Base-by-base conservation (phyloP, 2,113 vertebrate genomes). In the Microtus ochrogaster region DNA sequence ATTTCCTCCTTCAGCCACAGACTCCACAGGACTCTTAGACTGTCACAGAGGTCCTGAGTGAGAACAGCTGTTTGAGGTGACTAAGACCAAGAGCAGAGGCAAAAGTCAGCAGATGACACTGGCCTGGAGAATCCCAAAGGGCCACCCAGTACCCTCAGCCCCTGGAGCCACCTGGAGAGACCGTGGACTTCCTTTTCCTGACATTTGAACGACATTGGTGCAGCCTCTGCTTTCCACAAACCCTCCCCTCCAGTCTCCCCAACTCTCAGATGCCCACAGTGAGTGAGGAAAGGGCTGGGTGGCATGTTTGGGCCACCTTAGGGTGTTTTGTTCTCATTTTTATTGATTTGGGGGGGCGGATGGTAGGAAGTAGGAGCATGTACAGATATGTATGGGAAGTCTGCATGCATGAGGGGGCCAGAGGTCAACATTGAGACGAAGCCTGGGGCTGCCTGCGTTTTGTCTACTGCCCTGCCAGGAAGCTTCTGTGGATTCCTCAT, bases 191-290 rank as follows among this genome's bases (percentile, higher is more conserved):
- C 44, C 89, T 74, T 28, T 9, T 12, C 30, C 61, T 44, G 0
- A 11, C 14, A 3, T 61, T 3, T 39, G 63, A 66, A n/a, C 49
- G 24, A 30, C 55, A 0, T 0, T 4, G 33, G 22, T 10, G 0
- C 12, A 41, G 22, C 22, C 61, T 33, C 73, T 47, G 24, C 24
- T 36, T 90, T 63, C 7, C 0, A 49, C 17, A 22, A 76, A 63
- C 41, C n/a, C 78, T 63, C 33, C 68, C 17, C 65, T 12, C 33
- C 11, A 10, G 61, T 63, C 39, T 41, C 65, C 77, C 28, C 5
- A 5, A 3, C 70, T 21, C 21, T 47, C 72, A 39, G 4, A 36
- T 8, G 44, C 33, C 68, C 63, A 13, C 17, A 33, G 12, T 8
- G 21, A 70, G 3, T 0, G 19, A 72, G 21, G 36, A 85, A 90